Base-by-base conservation (phyloP, 2,797 vertebrate species). In the Natrix natrix region DNA sequence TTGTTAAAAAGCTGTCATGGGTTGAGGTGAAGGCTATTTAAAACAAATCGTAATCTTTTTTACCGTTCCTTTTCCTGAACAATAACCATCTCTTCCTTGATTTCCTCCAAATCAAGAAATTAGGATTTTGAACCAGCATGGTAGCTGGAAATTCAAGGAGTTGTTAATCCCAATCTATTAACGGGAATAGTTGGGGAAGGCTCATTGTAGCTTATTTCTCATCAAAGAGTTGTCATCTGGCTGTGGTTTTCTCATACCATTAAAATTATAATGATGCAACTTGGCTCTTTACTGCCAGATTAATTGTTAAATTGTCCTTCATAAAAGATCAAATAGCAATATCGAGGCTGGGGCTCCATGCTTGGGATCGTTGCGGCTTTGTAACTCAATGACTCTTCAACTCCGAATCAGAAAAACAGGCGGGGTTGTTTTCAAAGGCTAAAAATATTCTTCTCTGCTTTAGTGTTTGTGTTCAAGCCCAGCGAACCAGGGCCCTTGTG, bases 401-500 rank as follows among this genome's bases (percentile, higher is more conserved):
- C 37, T 43, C 48, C 5, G 5, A 55, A 13, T 1, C 20, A 4
- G n/a, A 90, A 28, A 1, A n/a, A 16, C 7, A 10, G 13, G 57
- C 0, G 0, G 20, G 89, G 37, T 4, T 48, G 54, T 91, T 89
- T 86, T 86, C 43, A 91, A 48, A 95, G 88, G 28, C 63, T 12
- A 91, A 86, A 74, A 0, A 37, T 17, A 0, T 95, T 95, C 93
- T 97, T 95, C 91, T 48, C 91, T 92, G 94, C 95, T 83, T 43
- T 97, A 99, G 99, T 99, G 97, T 99, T 99, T 96, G 98, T 99
- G 92, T 99, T 99, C 95, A 98, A 98, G 95, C 99, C 99, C 95
- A 98, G 96, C 13, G 98, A 99, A 96, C 98, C 99, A 7, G 97
- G 97, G 56, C 99, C 99, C 0, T n/a, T 98, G 93, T 99, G 98